A percentile compares a stretch with the other conserved stretches of the same genome.
phyloP scores from a whole-genome alignment of 2,888 invertebrate species.

The Philonicus albiceps region DNA sequence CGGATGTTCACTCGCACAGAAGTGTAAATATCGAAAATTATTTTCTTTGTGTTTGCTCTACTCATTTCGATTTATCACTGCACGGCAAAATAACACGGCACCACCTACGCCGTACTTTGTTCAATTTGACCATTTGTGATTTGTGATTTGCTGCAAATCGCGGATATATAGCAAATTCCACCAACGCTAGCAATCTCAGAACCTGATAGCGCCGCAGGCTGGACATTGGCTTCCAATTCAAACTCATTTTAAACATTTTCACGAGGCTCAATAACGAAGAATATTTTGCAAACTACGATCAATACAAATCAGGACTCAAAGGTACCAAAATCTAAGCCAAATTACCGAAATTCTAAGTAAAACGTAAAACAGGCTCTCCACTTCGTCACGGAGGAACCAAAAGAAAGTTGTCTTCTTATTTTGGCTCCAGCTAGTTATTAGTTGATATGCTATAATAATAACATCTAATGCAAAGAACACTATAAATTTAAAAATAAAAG shows the following conservation, averaged over 20 bases:
- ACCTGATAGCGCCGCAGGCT: background rate
- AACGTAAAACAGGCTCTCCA: too few species aligned
- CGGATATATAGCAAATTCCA: background rate
- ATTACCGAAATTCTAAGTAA: too few species aligned
- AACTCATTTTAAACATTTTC: background rate
- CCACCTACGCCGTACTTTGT: background rate
- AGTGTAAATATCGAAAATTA: constrained; percentile 37
- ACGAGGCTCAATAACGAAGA: background rate
- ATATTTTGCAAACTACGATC: too few species aligned
- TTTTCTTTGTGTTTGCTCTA: constrained; percentile 40
- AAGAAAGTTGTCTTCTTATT: too few species aligned
- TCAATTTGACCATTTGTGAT: background rate
- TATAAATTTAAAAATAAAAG: too few species aligned
- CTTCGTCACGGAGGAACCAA: too few species aligned
- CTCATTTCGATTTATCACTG: constrained; percentile 18
- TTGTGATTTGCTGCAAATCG: background rate
- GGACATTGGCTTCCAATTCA: background rate
- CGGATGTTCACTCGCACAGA: constrained; percentile 35
- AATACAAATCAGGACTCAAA: too few species aligned
- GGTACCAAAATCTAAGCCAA: background rate
- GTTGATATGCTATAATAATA: too few species aligned
- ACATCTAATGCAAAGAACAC: too few species aligned
- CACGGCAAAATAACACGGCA: background rate
- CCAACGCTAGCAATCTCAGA: background rate
- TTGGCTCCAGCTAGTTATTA: too few species aligned